Evolutionary conservation across 2,797 vertebrate species (phyloP), one percentile per base, ranked within the genome.

Genomic region (Hephaestus fuliginosus): DNA sequence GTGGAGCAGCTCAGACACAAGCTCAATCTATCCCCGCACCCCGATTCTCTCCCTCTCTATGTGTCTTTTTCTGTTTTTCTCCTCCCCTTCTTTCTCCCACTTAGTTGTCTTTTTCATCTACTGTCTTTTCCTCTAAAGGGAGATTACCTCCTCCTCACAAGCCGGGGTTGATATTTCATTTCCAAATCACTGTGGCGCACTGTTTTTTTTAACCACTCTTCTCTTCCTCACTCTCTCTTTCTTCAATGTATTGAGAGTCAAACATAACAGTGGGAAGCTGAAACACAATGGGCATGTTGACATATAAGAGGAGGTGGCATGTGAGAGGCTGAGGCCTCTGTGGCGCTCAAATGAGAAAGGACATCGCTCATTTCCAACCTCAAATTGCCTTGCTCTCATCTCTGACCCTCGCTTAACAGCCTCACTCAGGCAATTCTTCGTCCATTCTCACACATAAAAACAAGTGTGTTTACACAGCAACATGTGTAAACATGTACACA

Each of bases 381-480:
- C 92, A 95, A 95, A 96, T 96, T 95, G 95, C 95, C 92, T 95
- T 90, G 90, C 94, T 95, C 94, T 95, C 94, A 94, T 94, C 92
- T 90, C 88, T 95, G 95, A 96, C 95, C 95, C 90, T 83, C 86
- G 86, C 92, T 91, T 91, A 94, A 93, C 93, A 89, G 93, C 91
- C 84, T 85, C 86, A 82, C 75, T 86, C 76, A 64, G 66, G 86
- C 86, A 78, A 89, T 87, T 77, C 84, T 67, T 72, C 14, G 51
- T 36, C 77, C 52, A 60, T 76, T 84, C 84, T 69, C 66, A 13
- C 71, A 75, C 76, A 78, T 80, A 69, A 78, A 85, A 82, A 84
- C 74, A 85, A 76, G 71, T 70, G 66, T 90, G 85, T 88, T 86
- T 88, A 84, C 80, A 74, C 73, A 55, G 64, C 51, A 60, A 67